Conservation (phyloP, 1,140 invertebrate genomes). For the Trinorchestia longiramus region DNA sequence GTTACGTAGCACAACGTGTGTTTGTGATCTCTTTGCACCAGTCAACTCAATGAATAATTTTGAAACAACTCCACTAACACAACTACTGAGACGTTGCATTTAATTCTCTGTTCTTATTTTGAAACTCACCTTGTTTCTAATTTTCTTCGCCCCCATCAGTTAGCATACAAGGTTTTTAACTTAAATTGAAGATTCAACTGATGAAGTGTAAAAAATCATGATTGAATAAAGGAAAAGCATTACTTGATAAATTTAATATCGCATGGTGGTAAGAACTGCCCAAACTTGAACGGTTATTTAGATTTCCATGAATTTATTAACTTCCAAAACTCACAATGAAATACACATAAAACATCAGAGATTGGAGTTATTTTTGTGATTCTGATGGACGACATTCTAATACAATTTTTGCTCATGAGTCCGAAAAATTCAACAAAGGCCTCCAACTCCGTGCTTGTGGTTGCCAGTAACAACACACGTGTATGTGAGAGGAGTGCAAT, state of each 20-base stretch:
- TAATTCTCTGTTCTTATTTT: not conserved
- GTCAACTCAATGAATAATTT: not conserved
- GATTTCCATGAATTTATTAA: not conserved
- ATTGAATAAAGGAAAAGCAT: not conserved
- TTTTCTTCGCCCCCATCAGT: not conserved
- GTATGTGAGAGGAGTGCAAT: not conserved
- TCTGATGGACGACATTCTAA: not conserved
- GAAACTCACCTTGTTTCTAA: not conserved
- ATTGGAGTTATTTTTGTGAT: not conserved
- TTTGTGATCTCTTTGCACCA: not conserved
- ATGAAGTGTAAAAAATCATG: not conserved
- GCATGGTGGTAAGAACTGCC: not conserved
- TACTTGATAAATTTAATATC: not conserved
- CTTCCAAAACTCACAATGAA: not conserved
- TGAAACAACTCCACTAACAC: not conserved
- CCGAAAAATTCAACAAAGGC: not conserved
- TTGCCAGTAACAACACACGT: not conserved
- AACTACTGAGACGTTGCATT: not conserved
- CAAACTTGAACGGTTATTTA: not conserved
- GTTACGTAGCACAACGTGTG: not conserved
- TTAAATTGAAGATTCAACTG: not conserved
- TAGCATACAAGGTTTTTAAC: not conserved
- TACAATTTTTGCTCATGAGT: not conserved
- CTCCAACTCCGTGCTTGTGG: not conserved
- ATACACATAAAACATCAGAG: not conserved